Percentiles rank a stretch among this genome's conserved stretches.
Evolutionary conservation across 2,797 vertebrate species (phyloP).

Genomic region (Chelon labrosus): DNA sequence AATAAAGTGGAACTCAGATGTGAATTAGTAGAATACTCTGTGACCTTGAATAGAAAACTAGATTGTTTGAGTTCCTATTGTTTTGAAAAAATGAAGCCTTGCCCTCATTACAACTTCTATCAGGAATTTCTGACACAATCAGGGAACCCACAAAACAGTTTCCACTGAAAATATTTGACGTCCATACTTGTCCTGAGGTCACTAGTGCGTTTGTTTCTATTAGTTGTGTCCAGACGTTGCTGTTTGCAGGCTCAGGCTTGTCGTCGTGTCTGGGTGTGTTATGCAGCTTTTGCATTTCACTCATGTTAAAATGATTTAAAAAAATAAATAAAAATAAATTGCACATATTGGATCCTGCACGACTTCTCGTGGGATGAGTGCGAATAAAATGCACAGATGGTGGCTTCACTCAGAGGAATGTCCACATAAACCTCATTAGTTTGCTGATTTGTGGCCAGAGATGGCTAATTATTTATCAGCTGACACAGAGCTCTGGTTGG

Average conservation of each 20-base stretch:
- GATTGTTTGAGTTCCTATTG: too few species aligned
- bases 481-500: slow-evolving; percentile 15
- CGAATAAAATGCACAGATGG: not conserved
- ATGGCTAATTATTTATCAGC: slow-evolving; percentile 41
- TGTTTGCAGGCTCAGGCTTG: not conserved
- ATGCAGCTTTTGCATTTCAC: not conserved
- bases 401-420: not conserved
- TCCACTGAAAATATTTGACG: slow-evolving; percentile 4
- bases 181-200: not conserved
- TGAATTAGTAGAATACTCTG: slow-evolving; percentile 14
- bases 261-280: not conserved
- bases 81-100: too few species aligned
- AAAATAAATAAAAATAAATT: slow-evolving; percentile 1
- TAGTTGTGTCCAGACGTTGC: not conserved
- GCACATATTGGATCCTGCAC: too few species aligned
- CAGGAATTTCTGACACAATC: too few species aligned
- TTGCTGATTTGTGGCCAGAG: slow-evolving; percentile 33
- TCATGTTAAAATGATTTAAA: slow-evolving; percentile 10
- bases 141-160: not conserved
- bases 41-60: not conserved
- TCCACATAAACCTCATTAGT: slow-evolving; percentile 6
- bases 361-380: not conserved
- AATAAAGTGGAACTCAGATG: slow-evolving; percentile 27
- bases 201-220: not conserved
- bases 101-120: too few species aligned